A percentile compares a stretch with the other conserved stretches of the same genome.
phyloP scores from a whole-genome alignment of 1,140 invertebrate genomes.

The Diachasmimorpha longicaudata region DNA sequence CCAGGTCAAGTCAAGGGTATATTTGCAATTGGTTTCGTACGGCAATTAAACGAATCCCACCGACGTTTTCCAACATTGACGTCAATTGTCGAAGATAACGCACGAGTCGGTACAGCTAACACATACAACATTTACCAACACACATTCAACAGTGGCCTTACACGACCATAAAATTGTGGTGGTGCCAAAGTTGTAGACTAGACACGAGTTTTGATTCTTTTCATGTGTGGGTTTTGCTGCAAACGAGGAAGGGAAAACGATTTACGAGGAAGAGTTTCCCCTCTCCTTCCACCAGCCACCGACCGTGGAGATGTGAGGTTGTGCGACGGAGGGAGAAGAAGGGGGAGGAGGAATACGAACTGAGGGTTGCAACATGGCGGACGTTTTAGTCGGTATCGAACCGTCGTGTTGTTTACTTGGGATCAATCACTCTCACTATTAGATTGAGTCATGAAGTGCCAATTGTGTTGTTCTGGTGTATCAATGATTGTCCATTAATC shows the following conservation, averaged over 20 bases:
- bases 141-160: neutral
- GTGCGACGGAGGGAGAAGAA: neutral
- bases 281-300: neutral
- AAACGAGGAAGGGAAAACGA: neutral
- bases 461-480: neutral
- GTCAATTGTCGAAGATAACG: constrained; percentile 54
- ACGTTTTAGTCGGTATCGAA: constrained; percentile 54
- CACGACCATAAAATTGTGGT: neutral
- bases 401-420: constrained; percentile 38
- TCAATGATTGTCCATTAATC: neutral
- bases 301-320: no score
- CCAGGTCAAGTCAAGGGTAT: constrained; percentile 29
- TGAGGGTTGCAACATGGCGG: constrained; percentile 50
- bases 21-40: constrained; percentile 27
- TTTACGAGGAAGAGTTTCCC: neutral
- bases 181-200: constrained; percentile 6
- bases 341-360: constrained; percentile 29
- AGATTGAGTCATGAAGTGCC: neutral
- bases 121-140: constrained; percentile 13
- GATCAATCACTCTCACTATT: neutral
- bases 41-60: constrained; percentile 38
- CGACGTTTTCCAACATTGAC: constrained; percentile 40
- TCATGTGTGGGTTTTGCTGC: neutral
- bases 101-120: constrained; percentile 25
- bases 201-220: neutral